phyloP scores from a whole-genome alignment of 1,140 invertebrate species.

The Mercenaria mercenaria region DNA sequence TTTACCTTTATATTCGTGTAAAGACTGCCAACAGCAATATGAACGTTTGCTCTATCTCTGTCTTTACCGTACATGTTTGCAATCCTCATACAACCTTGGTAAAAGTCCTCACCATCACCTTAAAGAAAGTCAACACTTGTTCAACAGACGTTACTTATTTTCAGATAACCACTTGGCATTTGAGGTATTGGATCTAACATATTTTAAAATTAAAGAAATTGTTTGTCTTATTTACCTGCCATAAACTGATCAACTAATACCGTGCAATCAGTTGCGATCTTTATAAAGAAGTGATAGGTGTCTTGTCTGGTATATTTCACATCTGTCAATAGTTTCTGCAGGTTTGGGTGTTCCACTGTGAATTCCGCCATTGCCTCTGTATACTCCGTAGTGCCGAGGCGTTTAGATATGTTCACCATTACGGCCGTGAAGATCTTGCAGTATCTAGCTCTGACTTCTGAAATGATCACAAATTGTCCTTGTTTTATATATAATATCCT shows the following conservation, averaged over 20 bases:
- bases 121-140: neutral
- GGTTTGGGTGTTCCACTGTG: constrained; percentile 54
- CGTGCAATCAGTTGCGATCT: constrained; percentile 49
- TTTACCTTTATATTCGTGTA: constrained; percentile 59
- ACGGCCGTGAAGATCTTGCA: constrained; percentile 38
- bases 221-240: constrained; percentile 32
- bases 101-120: constrained; percentile 55
- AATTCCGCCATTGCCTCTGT: constrained; percentile 55
- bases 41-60: constrained; percentile 28
- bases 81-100: constrained; percentile 22
- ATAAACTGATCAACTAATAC: constrained; percentile 45
- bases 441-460: constrained; percentile 52
- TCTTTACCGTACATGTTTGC: constrained; percentile 38
- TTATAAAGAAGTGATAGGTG: constrained; percentile 60
- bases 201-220: no score
- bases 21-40: constrained; percentile 51
- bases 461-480: no score
- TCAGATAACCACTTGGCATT: no score
- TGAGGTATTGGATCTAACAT: no score
- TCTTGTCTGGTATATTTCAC: constrained; percentile 55
- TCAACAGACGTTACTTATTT: no score
- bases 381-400: constrained; percentile 34
- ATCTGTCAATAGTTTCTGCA: constrained; percentile 61
- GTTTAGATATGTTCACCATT: constrained; percentile 16
- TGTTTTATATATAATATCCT: no score